Percentiles rank a stretch among this genome's conserved stretches.
phyloP scores from a whole-genome alignment of 2,113 vertebrate genomes.

The Osmerus mordax region DNA sequence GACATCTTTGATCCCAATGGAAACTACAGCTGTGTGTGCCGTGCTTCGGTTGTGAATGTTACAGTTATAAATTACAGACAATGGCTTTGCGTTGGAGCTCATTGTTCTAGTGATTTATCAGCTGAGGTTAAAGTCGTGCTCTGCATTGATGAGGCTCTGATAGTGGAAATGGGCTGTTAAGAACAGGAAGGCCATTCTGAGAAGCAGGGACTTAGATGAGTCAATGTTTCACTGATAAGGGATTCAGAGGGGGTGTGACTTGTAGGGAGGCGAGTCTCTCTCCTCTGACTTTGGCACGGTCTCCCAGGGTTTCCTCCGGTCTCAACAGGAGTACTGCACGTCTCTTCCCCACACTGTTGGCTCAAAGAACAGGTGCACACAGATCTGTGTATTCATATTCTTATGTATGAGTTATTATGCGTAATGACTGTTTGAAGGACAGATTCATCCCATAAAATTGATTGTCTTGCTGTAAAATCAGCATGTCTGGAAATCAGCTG shows the following conservation, averaged over 20 bases:
- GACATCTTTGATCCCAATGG: slow-evolving; percentile 22
- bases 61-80: slow-evolving; percentile 20
- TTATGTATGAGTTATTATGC: neutral
- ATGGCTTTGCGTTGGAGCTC: slow-evolving; percentile 20
- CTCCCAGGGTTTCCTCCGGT: too few relatives aligned
- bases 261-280: neutral
- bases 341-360: too few relatives aligned
- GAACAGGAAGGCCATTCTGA: neutral
- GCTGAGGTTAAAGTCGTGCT: slow-evolving; percentile 8
- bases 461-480: neutral
- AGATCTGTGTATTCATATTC: neutral
- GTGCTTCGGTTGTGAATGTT: slow-evolving; percentile 28
- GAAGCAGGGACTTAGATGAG: neutral
- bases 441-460: neutral
- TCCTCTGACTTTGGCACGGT: too few relatives aligned
- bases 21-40: slow-evolving; percentile 11
- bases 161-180: neutral
- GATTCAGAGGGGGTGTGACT: neutral
- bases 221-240: neutral
- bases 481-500: slow-evolving; percentile 55
- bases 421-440: neutral
- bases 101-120: slow-evolving; percentile 12
- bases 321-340: too few relatives aligned
- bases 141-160: neutral
- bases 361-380: too few relatives aligned